Conservation (phyloP, 1,140 invertebrate species). For the Myzus persicae region DNA sequence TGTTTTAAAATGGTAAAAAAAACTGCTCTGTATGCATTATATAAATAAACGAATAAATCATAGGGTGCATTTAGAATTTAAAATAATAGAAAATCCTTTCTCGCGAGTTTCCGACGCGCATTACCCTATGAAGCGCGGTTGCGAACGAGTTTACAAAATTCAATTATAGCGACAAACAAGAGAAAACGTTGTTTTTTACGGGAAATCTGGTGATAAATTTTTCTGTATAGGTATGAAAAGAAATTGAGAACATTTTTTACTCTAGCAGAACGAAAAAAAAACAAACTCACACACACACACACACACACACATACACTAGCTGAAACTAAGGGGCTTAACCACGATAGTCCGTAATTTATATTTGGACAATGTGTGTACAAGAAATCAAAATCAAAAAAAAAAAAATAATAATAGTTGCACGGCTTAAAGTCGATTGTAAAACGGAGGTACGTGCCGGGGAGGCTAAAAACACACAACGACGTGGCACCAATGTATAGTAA, state of each 20-base stretch:
- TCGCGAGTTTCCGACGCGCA: background rate
- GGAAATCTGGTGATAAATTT: slow-evolving; percentile 7
- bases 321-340: background rate
- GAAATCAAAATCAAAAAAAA: background rate
- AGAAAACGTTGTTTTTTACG: background rate
- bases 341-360: background rate
- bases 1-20: background rate
- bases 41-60: background rate
- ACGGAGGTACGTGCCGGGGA: background rate
- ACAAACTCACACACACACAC: too few species aligned
- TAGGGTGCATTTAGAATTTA: background rate
- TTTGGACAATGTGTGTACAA: background rate
- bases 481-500: too few species aligned
- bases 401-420: background rate
- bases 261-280: background rate
- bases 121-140: background rate
- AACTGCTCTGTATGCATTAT: background rate
- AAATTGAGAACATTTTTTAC: background rate
- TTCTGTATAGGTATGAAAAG: background rate
- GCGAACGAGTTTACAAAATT: background rate
- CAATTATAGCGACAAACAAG: slow-evolving; percentile 30
- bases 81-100: slow-evolving; percentile 21
- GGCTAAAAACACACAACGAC: background rate
- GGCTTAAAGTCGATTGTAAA: too few species aligned
- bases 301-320: background rate